A percentile compares a stretch with the other conserved stretches of the same genome.
Evolutionary conservation across 2,797 vertebrate genomes (phyloP).

Genomic region (Micrastur ruficollis): DNA sequence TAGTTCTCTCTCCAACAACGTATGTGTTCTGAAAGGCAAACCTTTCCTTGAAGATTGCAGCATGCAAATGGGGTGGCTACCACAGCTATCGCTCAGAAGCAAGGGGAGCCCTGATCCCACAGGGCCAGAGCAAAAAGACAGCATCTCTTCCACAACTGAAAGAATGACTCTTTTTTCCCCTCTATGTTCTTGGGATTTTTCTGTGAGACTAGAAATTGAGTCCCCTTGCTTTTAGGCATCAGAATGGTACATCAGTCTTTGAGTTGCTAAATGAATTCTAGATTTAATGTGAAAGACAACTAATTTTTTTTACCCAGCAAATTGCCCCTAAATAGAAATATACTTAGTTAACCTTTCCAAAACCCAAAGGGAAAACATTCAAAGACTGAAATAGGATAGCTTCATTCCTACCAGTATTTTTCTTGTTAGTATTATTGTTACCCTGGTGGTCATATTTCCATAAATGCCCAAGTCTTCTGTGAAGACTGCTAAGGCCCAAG

Average conservation of each 20-base stretch:
- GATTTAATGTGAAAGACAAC: background rate
- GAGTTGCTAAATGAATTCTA: background rate
- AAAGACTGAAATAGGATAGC: background rate
- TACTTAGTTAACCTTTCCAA: background rate
- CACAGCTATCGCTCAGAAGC: background rate
- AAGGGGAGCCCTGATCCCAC: background rate
- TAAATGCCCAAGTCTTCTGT: background rate
- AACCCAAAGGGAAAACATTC: background rate
- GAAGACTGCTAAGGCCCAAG: background rate
- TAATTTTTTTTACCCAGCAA: background rate
- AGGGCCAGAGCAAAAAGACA: background rate
- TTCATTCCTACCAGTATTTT: background rate
- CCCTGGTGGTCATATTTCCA: background rate
- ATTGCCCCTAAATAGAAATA: background rate
- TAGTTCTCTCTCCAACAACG: background rate
- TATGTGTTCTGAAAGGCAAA: background rate
- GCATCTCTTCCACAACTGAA: background rate
- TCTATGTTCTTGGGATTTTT: background rate
- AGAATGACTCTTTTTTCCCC: background rate
- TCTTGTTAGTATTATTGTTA: background rate
- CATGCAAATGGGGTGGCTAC: rapidly evolving
- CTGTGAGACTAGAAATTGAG: background rate
- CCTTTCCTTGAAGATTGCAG: background rate
- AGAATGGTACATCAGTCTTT: background rate
- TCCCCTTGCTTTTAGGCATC: background rate